phyloP scores from a whole-genome alignment of 2,113 vertebrate species.

The Cyanoliseus patagonus region DNA sequence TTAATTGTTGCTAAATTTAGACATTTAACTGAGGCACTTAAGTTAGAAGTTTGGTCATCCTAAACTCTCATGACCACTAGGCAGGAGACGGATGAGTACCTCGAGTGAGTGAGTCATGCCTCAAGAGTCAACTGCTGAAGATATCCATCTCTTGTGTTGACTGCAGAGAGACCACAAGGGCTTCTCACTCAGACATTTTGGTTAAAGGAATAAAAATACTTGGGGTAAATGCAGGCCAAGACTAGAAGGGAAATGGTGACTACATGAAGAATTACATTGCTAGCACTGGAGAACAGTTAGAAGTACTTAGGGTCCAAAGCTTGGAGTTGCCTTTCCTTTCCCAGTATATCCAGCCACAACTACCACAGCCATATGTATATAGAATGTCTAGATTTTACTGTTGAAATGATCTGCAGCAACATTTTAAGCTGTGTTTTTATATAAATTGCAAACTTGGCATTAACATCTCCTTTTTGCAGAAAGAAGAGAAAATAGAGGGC shows the following conservation, averaged over 20 bases:
- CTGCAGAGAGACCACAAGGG: background rate
- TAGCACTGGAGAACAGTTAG: background rate
- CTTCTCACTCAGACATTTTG: background rate
- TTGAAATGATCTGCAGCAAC: background rate
- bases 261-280: background rate
- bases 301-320: background rate
- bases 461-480: background rate
- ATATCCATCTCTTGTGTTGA: background rate
- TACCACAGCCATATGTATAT: background rate
- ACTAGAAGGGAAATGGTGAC: background rate
- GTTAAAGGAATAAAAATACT: background rate
- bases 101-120: conserved; percentile 34
- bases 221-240: background rate
- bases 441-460: background rate
- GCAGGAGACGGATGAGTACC: background rate
- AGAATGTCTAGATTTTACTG: background rate
- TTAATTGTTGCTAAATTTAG: conserved; percentile 43
- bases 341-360: background rate
- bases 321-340: background rate
- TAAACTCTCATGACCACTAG: background rate
- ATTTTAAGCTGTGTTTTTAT: background rate
- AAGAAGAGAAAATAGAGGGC: background rate
- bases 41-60: conserved; percentile 38
- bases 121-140: background rate
- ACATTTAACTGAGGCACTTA: background rate